Evolutionary conservation across 2,797 vertebrate species (phyloP).

Genomic region (Acanthurus lineatus): DNA sequence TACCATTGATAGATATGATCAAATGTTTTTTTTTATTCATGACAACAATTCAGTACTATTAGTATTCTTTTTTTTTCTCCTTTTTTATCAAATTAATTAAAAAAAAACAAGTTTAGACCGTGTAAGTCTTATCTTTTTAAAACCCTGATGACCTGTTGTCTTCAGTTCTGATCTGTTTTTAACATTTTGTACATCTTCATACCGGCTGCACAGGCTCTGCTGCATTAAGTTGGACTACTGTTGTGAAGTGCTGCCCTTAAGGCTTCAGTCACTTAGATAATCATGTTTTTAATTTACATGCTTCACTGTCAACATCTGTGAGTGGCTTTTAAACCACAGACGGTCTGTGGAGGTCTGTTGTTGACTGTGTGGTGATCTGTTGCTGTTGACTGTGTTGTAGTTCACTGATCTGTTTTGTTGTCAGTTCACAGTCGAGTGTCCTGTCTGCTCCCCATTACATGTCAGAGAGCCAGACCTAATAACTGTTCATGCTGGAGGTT

Average conservation of each 20-base stretch:
- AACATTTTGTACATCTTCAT: not conserved
- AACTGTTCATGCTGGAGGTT: slow-evolving; percentile 55
- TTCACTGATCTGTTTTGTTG: slow-evolving; percentile 46
- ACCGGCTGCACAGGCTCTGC: not conserved
- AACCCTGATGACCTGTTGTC: not conserved
- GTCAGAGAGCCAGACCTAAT: slow-evolving; percentile 45
- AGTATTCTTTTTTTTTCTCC: too few species aligned
- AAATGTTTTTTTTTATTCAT: not conserved
- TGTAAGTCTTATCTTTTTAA: not conserved
- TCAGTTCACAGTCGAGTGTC: slow-evolving; percentile 35
- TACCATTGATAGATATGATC: not conserved
- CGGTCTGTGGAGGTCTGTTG: slow-evolving; percentile 8
- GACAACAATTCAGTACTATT: not conserved
- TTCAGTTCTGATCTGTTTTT: not conserved
- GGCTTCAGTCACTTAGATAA: not conserved
- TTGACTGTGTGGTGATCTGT: slow-evolving; percentile 1
- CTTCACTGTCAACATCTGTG: not conserved
- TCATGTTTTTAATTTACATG: slow-evolving; percentile 18
- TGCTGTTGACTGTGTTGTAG: slow-evolving; percentile 28
- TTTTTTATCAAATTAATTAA: too few species aligned
- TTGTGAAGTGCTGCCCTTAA: not conserved
- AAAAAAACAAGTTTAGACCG: not conserved
- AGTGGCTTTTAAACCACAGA: too few species aligned
- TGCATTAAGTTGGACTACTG: not conserved
- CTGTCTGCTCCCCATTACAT: slow-evolving; percentile 36